A percentile compares a stretch with the other conserved stretches of the same genome.
Conservation (phyloP, 1,140 invertebrate genomes). For the Apis laboriosa region DNA sequence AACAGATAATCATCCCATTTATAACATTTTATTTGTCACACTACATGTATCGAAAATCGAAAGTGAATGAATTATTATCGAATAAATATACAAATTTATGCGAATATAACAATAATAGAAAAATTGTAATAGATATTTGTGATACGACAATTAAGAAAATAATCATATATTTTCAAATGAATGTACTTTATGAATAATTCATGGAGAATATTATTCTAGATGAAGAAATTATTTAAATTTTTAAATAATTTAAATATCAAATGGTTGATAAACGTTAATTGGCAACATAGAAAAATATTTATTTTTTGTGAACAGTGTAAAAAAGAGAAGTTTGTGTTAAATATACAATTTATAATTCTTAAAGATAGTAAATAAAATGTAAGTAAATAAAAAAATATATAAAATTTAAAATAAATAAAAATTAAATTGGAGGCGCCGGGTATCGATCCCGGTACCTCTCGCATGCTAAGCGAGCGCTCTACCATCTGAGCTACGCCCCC, state of each 20-base stretch:
- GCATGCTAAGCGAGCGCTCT: slow-evolving; percentile 93
- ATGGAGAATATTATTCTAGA: too few relatives aligned
- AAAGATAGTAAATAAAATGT: not conserved
- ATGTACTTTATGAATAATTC: not conserved
- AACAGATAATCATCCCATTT: not conserved
- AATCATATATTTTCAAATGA: not conserved
- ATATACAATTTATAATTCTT: not conserved
- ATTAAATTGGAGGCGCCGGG: slow-evolving; percentile 85
- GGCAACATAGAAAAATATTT: too few relatives aligned
- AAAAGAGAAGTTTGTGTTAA: not conserved
- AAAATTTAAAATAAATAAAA: not conserved
- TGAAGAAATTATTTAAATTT: too few relatives aligned
- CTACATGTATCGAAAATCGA: too few relatives aligned
- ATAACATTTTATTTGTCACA: too few relatives aligned
- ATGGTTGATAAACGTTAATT: too few relatives aligned
- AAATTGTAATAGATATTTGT: not conserved
- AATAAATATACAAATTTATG: not conserved
- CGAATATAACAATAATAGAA: not conserved
- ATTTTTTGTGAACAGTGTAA: not conserved
- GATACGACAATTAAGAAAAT: not conserved
- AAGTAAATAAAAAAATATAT: not conserved
- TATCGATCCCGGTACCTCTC: slow-evolving; percentile 93
- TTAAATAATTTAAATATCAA: too few relatives aligned
- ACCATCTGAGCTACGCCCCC: slow-evolving; percentile 92
- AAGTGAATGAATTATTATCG: too few relatives aligned